Evolutionary conservation across 2,888 invertebrate genomes (phyloP).

Genomic region (Stenotaenia linearis): DNA sequence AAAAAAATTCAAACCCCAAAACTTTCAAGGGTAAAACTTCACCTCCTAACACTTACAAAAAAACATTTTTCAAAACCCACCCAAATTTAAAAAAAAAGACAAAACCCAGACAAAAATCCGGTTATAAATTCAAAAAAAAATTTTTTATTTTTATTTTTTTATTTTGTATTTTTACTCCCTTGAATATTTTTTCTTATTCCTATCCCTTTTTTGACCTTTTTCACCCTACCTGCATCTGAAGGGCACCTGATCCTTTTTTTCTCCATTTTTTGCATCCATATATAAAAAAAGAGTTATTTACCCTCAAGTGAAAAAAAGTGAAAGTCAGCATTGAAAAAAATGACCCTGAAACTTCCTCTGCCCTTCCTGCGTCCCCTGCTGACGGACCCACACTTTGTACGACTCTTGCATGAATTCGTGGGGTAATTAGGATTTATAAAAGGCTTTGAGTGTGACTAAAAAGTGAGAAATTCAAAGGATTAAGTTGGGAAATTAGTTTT

Average conservation of each 20-base stretch:
- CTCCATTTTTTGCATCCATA: background rate
- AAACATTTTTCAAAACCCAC: too few species aligned
- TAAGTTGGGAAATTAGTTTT: background rate
- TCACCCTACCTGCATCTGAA: background rate
- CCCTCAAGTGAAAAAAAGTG: slow-evolving; percentile 16
- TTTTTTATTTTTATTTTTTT: background rate
- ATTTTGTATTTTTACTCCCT: background rate
- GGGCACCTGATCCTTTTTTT: background rate
- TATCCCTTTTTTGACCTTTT: slow-evolving; percentile 1
- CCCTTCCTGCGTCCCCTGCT: background rate
- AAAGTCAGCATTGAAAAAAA: background rate
- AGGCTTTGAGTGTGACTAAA: background rate
- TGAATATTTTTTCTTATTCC: background rate
- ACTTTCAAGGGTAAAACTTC: background rate
- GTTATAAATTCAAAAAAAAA: background rate
- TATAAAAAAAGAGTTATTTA: slow-evolving; percentile 2
- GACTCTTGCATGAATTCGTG: background rate
- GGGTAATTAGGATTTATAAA: background rate
- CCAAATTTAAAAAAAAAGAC: background rate
- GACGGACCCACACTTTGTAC: background rate
- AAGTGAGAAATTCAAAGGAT: background rate
- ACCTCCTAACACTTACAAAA: background rate
- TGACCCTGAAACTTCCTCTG: slow-evolving; percentile 26
- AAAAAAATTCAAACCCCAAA: background rate
- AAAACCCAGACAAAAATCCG: background rate